Base-by-base conservation (phyloP, 2,888 invertebrate genomes). In the Prosopocoilus inquinatus region DNA sequence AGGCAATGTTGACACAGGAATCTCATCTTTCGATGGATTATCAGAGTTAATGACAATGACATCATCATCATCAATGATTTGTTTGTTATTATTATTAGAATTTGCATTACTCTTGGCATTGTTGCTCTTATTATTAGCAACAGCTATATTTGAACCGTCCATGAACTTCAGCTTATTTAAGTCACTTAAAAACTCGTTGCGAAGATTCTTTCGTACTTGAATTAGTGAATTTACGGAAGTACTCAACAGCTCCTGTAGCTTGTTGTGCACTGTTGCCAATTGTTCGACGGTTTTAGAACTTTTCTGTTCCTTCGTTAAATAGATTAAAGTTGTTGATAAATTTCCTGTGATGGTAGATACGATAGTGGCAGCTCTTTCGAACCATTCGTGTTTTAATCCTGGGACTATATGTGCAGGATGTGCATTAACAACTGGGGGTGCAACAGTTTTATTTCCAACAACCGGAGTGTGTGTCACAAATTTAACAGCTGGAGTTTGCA, bases 271-370 rank as follows among this genome's bases (percentile, higher is more conserved):
- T 51, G 71, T 75, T 36, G 80, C 79, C 70, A 84, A 79, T 69
- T 82, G 51, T 55, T 75, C 73, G 0, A 82, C 69, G 28, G 78
- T 76, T 38, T 79, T 74, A 7, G 80, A 79, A 44, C 80, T 77
- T 39, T 81, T 73, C 65, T 79, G 79, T 52, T 78, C 80, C 62
- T 79, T 80, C 57, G 82, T 83, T 35, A 84, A 68, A 62, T 79
- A 79, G 33, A 79, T 74, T 46, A 84, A 71, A 35, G 81, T 78
- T 12, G 79, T 73, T 15, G 82, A 72, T 4, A 84, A 78, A 70
- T 83, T 84, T 58, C 82, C 81, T 49, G 84, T 76, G 28, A 84
- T 79, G 58, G 83, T 81, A 28, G 81, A 78, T 1, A 84, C 81
- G 63, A 83, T 81, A 47, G 82, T 70, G 32, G 83, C 75, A 59